Evolutionary conservation across 2,797 vertebrate genomes (phyloP).

Genomic region (Erpetoichthys calabaricus): DNA sequence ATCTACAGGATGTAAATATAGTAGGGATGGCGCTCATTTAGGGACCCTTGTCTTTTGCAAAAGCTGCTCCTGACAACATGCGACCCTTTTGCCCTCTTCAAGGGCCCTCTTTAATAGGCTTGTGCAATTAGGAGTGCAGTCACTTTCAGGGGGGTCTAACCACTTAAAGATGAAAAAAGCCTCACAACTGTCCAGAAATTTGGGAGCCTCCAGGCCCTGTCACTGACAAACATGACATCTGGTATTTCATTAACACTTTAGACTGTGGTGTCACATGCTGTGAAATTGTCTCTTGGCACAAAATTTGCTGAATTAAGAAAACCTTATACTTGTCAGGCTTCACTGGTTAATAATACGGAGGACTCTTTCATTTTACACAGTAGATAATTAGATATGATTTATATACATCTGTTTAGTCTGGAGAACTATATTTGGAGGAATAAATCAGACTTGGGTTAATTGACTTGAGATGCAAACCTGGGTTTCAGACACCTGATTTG

Average conservation of each 20-base stretch:
- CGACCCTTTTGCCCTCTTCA: conserved; percentile 22
- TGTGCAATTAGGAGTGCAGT: conserved; percentile 36
- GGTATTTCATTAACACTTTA: conserved; percentile 2
- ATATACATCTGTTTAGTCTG: background rate
- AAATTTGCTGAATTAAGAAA: conserved; percentile 32
- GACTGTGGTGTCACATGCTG: conserved; percentile 35
- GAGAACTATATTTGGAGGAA: conserved; percentile 4
- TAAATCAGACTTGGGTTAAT: background rate
- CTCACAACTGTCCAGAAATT: background rate
- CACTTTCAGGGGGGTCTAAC: background rate
- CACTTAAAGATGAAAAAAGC: background rate
- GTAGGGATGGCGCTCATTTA: conserved; percentile 25
- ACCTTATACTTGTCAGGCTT: conserved; percentile 35
- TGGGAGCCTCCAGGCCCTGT: background rate
- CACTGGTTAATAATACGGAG: conserved; percentile 29
- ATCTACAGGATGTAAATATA: conserved; percentile 25
- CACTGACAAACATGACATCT: background rate
- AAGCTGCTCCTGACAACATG: conserved; percentile 29
- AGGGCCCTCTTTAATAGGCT: conserved; percentile 34
- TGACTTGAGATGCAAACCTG: no score
- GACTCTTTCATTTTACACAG: conserved; percentile 15
- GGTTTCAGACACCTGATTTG: background rate
- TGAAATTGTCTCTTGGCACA: conserved; percentile 39
- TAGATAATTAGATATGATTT: conserved; percentile 5
- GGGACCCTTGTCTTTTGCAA: conserved; percentile 10